Percentiles rank a stretch among this genome's conserved stretches.
Evolutionary conservation across 2,797 vertebrate species (phyloP).

Genomic region (Mormyrus hasselquistii): DNA sequence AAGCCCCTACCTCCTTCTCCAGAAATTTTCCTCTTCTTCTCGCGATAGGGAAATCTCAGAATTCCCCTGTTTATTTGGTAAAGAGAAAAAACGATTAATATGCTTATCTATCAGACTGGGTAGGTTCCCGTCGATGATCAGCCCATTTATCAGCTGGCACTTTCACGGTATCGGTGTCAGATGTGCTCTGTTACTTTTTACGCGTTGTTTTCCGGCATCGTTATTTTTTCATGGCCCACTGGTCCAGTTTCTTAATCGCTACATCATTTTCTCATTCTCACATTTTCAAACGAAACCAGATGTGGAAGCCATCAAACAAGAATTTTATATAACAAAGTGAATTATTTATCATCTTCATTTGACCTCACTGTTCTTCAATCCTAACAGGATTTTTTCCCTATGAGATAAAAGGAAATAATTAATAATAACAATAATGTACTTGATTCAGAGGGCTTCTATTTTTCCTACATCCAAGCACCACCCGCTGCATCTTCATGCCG

Average conservation of each 20-base stretch:
- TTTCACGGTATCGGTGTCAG: not conserved
- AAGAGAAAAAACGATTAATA: not conserved
- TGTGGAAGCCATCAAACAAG: not conserved
- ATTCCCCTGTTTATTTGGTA: constrained; percentile 36
- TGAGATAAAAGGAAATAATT: not conserved
- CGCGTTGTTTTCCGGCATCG: not conserved
- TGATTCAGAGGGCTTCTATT: not conserved
- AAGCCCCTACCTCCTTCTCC: constrained; percentile 52
- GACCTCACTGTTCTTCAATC: not conserved
- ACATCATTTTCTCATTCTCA: constrained; percentile 1
- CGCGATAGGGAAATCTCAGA: constrained; percentile 52
- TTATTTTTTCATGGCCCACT: not conserved
- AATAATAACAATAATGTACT: not conserved
- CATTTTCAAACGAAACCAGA: constrained; percentile 9
- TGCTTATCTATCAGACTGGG: not conserved
- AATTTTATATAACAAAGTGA: not conserved
- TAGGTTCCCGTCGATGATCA: not conserved
- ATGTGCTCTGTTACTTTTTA: not conserved
- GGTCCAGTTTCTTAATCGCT: not conserved
- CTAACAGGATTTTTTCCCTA: not conserved
- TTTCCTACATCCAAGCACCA: not conserved
- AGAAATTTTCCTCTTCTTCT: constrained; percentile 51
- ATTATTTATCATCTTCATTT: not conserved
- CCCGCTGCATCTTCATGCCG: not conserved
- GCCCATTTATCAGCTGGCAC: not conserved